These are phyloP conservation scores for Ramphastos sulfuratus DNA, from an alignment of 2,113 vertebrate genomes.

Conservation along the genomic window DNA sequence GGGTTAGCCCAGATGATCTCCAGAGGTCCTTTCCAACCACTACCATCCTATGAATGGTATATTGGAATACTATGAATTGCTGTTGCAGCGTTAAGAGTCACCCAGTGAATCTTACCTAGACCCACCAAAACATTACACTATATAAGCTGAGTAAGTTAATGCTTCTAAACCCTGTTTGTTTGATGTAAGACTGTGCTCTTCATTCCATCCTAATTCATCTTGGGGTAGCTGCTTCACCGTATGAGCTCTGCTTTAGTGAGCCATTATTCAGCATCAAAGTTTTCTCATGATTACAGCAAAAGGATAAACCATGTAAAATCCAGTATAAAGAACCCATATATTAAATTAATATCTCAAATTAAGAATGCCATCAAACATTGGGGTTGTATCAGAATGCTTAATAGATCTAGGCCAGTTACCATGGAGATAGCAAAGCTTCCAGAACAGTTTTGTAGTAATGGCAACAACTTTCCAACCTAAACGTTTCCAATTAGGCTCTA, in stretches of 20 bases:
- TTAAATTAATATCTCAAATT: slow-evolving; percentile 19
- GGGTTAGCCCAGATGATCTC: too few relatives aligned
- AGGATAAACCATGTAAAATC: neutral
- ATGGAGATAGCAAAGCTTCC: slow-evolving; percentile 36
- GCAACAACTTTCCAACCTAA: slow-evolving; percentile 8
- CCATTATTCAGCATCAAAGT: neutral
- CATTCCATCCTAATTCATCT: neutral
- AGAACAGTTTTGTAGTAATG: neutral
- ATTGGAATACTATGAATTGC: neutral
- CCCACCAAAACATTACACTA: neutral
- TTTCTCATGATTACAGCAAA: neutral
- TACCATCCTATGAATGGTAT: too few relatives aligned
- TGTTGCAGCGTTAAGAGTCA: neutral
- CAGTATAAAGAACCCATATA: neutral
- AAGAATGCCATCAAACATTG: neutral
- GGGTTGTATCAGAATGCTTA: neutral
- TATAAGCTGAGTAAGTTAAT: neutral
- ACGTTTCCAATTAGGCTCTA: neutral
- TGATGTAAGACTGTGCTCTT: neutral
- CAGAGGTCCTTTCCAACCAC: too few relatives aligned
- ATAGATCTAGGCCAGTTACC: neutral
- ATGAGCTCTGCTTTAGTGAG: neutral
- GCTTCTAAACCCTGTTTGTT: neutral
- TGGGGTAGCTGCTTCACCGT: neutral
- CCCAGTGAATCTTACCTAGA: neutral